phyloP scores from a whole-genome alignment of 2,888 invertebrate genomes.

The Lepetodrilus schrolli region DNA sequence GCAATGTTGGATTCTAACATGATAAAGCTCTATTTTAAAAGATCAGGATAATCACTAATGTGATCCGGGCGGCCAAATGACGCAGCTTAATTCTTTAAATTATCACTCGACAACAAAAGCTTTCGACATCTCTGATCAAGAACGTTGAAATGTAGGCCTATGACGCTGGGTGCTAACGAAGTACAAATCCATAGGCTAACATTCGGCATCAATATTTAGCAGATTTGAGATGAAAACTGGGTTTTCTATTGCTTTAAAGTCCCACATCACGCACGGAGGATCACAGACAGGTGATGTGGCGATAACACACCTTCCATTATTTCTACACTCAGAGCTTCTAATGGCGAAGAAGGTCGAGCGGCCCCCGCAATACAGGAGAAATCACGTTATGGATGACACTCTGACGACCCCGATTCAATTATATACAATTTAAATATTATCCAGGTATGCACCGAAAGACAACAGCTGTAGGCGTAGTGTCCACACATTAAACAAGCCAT shows the following conservation, averaged over 20 bases:
- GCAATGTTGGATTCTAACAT: too few species aligned
- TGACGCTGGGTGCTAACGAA: background rate
- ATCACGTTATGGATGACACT: too few species aligned
- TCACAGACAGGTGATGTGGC: background rate
- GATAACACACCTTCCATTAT: background rate
- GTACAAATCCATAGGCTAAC: background rate
- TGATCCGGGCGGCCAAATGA: background rate
- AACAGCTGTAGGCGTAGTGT: too few species aligned
- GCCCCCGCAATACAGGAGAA: too few species aligned
- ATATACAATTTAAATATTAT: too few species aligned
- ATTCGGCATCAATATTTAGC: background rate
- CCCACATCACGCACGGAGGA: background rate
- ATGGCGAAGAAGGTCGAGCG: background rate
- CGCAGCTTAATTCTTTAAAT: constrained; percentile 1
- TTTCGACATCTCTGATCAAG: background rate
- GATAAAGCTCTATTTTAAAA: too few species aligned
- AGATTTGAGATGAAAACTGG: constrained; percentile 7
- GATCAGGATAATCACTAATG: background rate
- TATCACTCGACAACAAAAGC: background rate
- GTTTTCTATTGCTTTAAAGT: constrained; percentile 2
- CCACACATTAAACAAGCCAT: too few species aligned
- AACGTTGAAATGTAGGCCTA: background rate
- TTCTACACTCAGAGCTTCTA: background rate
- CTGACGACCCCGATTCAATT: too few species aligned
- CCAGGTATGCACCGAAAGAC: too few species aligned